These are phyloP conservation scores for Diarsia brunnea DNA, from an alignment of 2,888 invertebrate species.

Conservation along the genomic window DNA sequence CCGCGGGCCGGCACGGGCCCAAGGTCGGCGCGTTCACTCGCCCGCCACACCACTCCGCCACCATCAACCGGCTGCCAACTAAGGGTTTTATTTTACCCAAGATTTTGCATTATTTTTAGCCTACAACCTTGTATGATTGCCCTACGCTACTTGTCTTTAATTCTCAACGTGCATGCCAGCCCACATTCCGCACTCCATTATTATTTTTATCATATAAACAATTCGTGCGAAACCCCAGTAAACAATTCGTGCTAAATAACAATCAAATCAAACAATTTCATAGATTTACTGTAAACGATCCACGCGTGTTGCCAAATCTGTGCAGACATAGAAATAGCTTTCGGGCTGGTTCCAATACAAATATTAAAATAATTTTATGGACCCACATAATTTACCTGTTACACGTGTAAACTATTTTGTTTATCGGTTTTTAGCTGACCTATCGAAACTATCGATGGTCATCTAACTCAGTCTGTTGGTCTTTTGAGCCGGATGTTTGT, in stretches of 20 bases:
- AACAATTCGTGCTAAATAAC: conserved; percentile 48
- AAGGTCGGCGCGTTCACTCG: conserved; percentile 88
- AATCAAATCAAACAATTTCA: conserved; percentile 49
- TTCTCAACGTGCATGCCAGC: conserved; percentile 40
- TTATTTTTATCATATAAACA: conserved; percentile 53
- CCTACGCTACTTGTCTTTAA: conserved; percentile 57
- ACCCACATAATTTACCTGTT: conserved; percentile 12
- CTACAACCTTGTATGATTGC: conserved; percentile 55
- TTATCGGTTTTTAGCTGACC: conserved; percentile 60
- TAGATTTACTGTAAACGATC: conserved; percentile 45
- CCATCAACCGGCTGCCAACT: conserved; percentile 69
- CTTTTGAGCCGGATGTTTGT: conserved; percentile 86
- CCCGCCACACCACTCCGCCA: conserved; percentile 73
- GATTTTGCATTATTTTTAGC: conserved; percentile 69
- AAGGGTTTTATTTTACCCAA: conserved; percentile 71
- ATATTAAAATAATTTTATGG: conserved; percentile 11
- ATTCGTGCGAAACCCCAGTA: conserved; percentile 43
- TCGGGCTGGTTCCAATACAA: neutral
- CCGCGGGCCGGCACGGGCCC: conserved; percentile 88
- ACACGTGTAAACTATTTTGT: conserved; percentile 45
- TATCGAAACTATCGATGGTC: conserved; percentile 72
- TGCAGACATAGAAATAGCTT: conserved; percentile 14
- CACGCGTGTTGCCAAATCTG: conserved; percentile 46
- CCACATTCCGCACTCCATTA: conserved; percentile 51
- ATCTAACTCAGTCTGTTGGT: conserved; percentile 69